Percentiles rank a stretch among this genome's conserved stretches.
phyloP scores from a whole-genome alignment of 2,888 invertebrate genomes.

The Magallana nippona region DNA sequence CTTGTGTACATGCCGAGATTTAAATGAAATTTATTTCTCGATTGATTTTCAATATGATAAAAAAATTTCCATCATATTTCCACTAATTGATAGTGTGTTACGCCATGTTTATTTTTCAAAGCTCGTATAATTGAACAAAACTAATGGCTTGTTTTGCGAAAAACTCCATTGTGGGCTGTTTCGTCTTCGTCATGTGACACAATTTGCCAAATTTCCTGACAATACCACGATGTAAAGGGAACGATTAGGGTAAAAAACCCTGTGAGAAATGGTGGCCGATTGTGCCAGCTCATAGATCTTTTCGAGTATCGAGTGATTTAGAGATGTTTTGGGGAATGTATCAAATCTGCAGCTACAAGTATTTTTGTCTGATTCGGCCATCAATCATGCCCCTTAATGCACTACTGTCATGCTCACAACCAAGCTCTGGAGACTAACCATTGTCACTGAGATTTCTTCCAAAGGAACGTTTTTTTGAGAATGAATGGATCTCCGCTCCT shows the following conservation, averaged over 20 bases:
- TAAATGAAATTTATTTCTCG: no score
- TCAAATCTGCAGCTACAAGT: slow-evolving; percentile 17
- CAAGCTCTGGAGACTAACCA: no score
- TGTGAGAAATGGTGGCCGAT: not conserved
- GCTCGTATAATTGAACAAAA: not conserved
- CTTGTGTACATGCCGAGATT: no score
- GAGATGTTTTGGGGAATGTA: not conserved
- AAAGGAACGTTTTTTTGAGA: no score
- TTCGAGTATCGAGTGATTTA: not conserved
- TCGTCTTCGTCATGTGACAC: slow-evolving; percentile 15
- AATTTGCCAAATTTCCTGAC: slow-evolving; percentile 4
- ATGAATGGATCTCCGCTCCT: no score
- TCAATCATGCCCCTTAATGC: not conserved
- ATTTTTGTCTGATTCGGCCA: not conserved
- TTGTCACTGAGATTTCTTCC: no score
- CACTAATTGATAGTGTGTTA: no score
- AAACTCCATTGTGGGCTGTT: not conserved
- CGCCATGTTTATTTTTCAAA: no score
- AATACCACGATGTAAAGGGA: not conserved
- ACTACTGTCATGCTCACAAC: not conserved
- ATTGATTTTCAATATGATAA: no score
- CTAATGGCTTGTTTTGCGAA: not conserved
- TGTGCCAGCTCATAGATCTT: not conserved
- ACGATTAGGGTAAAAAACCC: not conserved
- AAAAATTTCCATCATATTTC: no score